Percentiles rank a stretch among this genome's conserved stretches.
These are phyloP conservation scores for Philopotamus ludificatus DNA, from an alignment of 1,140 invertebrate genomes.

Conservation along the genomic window DNA sequence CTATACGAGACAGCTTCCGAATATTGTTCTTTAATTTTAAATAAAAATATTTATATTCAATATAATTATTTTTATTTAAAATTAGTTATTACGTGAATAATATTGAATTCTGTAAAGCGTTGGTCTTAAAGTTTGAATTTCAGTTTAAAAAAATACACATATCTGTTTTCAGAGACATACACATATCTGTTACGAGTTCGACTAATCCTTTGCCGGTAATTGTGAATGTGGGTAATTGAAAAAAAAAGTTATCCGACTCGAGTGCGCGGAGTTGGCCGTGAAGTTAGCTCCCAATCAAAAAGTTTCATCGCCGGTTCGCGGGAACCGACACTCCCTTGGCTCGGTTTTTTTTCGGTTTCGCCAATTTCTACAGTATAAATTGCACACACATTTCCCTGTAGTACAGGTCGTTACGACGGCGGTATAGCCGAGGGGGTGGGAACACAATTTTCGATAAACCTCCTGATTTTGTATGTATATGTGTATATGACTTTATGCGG, in stretches of 20 bases:
- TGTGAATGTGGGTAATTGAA: constrained; percentile 30
- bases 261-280: background rate
- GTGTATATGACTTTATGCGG: too few species aligned
- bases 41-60: too few species aligned
- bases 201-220: background rate
- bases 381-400: constrained; percentile 1
- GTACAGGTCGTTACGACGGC: background rate
- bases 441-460: background rate
- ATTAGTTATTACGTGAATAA: too few species aligned
- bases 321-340: constrained; percentile 8
- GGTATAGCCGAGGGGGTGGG: background rate
- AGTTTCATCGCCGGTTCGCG: constrained; percentile 32
- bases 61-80: too few species aligned
- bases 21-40: too few species aligned
- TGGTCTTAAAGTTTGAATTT: too few species aligned
- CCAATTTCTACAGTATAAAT: constrained; percentile 11
- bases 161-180: too few species aligned
- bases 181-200: too few species aligned
- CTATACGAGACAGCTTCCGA: too few species aligned
- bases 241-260: constrained; percentile 32
- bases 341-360: background rate
- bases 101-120: too few species aligned
- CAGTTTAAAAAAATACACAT: too few species aligned
- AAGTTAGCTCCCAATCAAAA: constrained; percentile 35
- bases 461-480: too few species aligned